Evolutionary conservation across 2,888 invertebrate genomes (phyloP), one percentile per base, ranked within the genome.

Genomic region (Drosophila formosana): DNA sequence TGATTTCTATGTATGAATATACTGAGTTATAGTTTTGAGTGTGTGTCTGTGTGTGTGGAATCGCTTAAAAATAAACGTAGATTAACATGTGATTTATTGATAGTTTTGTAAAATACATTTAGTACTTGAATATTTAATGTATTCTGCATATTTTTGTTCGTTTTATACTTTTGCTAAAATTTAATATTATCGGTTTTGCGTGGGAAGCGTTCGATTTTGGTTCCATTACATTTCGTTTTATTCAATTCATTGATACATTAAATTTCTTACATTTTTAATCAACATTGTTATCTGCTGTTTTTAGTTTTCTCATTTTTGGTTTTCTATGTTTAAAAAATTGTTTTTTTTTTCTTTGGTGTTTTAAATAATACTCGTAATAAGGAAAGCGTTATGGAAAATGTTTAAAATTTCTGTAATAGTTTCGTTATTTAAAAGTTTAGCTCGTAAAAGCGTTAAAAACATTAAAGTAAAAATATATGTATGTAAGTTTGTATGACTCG

Each of bases 191-290:
- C 83, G 83, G 83, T 75, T 90, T 83, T 90, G 88, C 89, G 90
- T 91, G 90, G 91, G 90, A 90, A 90, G 90, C 90, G 90, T 90
- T 90, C 90, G 90, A 91, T 90, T 90, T 90, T 90, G 90, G 90
- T 90, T 90, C 90, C 90, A 88, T 90, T 89, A 89, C 79, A 88
- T 90, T 86, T 88, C 88, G 81, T 83, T 75, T 66, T 52, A 71
- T 72, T 73, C 74, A 76, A 70, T 70, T 73, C 65, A 72, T 70
- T 76, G 61, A 72, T 80, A 69, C 62, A 70, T 73, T 75, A 43
- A 66, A 57, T 72, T 68, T 64, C 53, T 55, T 65, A 49, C 39
- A 49, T 47, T 74, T 74, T 43, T 63, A 43, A 37, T 45, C 34
- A 72, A 73, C 66, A 56, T 57, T 57, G 37, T 68, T 46, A 23